Evolutionary conservation across 2,797 vertebrate species (phyloP).

Genomic region (Sardinella longiceps): DNA sequence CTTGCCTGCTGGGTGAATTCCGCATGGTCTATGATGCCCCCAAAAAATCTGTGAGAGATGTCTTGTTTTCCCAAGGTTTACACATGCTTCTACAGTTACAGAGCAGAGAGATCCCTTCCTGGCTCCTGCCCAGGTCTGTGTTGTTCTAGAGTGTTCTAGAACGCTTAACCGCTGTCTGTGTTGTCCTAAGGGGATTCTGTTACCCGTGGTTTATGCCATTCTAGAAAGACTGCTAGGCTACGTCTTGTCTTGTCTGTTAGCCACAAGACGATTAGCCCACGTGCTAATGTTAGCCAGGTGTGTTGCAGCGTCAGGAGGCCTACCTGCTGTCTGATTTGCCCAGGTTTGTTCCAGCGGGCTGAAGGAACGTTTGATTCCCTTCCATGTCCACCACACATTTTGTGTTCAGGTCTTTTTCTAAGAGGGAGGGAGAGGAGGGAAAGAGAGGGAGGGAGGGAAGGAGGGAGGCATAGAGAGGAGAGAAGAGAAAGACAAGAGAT

Average conservation of each 20-base stretch:
- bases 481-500: neutral
- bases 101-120: no score
- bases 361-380: constrained; percentile 79
- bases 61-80: neutral
- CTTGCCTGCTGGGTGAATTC: no score
- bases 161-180: neutral
- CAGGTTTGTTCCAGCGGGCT: constrained; percentile 71
- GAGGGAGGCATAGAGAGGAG: neutral
- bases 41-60: neutral
- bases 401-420: constrained; percentile 83
- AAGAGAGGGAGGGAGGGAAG: neutral
- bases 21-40: no score
- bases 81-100: no score
- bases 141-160: neutral
- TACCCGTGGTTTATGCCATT: neutral
- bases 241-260: no score
- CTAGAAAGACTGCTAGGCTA: constrained; percentile 55
- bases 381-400: constrained; percentile 83
- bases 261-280: neutral
- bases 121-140: neutral
- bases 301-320: constrained; percentile 26
- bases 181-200: neutral
- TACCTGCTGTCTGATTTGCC: constrained; percentile 78
- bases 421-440: constrained; percentile 40
- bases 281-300: neutral